Percentiles rank a stretch among this genome's conserved stretches.
Evolutionary conservation across 2,797 vertebrate species (phyloP).

Genomic region (Eospalax fontanierii): DNA sequence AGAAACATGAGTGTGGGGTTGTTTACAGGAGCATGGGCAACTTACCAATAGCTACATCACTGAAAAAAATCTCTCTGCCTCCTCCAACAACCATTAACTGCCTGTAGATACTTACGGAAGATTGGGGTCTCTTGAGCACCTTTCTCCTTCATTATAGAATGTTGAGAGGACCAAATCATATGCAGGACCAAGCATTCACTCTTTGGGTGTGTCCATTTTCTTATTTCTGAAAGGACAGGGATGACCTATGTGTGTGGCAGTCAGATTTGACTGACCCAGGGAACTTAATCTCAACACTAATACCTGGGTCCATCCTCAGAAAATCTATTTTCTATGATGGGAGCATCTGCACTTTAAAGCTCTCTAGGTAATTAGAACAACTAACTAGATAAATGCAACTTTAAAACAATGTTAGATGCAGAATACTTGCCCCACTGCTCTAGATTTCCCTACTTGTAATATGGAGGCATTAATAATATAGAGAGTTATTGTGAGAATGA

Average conservation of each 20-base stretch:
- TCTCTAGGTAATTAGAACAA: slow-evolving; percentile 32
- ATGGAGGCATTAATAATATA: slow-evolving; percentile 1
- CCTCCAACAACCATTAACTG: neutral
- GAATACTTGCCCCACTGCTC: neutral
- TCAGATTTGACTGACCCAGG: neutral
- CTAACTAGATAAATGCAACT: slow-evolving; percentile 1
- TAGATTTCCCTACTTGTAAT: slow-evolving; percentile 31
- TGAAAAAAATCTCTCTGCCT: neutral
- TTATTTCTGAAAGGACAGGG: slow-evolving; percentile 37
- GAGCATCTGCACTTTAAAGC: slow-evolving; percentile 33
- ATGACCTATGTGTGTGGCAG: neutral
- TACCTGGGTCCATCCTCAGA: neutral
- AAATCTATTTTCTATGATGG: slow-evolving; percentile 31
- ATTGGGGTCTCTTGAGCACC: neutral
- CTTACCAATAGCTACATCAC: neutral
- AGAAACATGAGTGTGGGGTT: neutral
- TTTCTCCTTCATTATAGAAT: neutral
- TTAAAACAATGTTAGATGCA: slow-evolving; percentile 10
- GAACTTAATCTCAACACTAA: slow-evolving; percentile 28
- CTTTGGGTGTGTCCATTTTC: neutral
- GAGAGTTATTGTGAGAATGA: slow-evolving; percentile 1
- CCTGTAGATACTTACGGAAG: neutral
- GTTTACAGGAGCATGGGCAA: neutral
- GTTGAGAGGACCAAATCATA: neutral
- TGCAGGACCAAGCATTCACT: neutral